Percentiles rank a stretch among this genome's conserved stretches.
These are phyloP conservation scores for Tragelaphus oryx DNA, from an alignment of 2,797 vertebrate genomes.

Conservation along the genomic window DNA sequence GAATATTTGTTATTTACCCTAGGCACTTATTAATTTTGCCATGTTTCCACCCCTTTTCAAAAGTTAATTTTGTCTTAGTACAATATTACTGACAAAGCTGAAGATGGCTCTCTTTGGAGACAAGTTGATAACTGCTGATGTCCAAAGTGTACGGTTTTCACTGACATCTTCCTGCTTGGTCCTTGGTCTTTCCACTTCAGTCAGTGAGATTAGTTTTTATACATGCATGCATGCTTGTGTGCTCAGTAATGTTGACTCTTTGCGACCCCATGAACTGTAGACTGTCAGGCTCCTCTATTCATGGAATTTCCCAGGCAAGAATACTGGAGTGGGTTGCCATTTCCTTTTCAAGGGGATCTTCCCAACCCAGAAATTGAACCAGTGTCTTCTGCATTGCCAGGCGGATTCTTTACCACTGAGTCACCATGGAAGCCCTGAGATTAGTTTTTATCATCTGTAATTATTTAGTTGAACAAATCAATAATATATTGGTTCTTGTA, in stretches of 20 bases:
- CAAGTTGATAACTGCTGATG: not conserved
- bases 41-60: not conserved
- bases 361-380: not conserved
- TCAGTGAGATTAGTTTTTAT: not conserved
- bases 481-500: not conserved
- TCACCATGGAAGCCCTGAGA: not conserved
- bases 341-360: not conserved
- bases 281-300: not conserved
- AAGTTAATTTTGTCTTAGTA: not conserved
- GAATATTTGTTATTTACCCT: not conserved
- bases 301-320: not conserved
- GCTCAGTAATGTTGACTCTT: not conserved
- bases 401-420: not conserved
- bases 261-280: not conserved
- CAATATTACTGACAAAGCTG: not conserved
- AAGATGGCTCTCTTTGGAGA: not conserved
- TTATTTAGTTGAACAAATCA: not conserved
- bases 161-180: not conserved
- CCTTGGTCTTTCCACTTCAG: not conserved
- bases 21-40: not conserved
- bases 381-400: not conserved
- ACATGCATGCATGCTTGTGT: not conserved
- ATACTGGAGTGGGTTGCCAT: not conserved
- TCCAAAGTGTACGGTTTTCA: not conserved
- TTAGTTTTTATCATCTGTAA: not conserved